Percentiles rank a stretch among this genome's conserved stretches.
Evolutionary conservation across 2,113 vertebrate genomes (phyloP).

Genomic region (Pterocles burchelli): DNA sequence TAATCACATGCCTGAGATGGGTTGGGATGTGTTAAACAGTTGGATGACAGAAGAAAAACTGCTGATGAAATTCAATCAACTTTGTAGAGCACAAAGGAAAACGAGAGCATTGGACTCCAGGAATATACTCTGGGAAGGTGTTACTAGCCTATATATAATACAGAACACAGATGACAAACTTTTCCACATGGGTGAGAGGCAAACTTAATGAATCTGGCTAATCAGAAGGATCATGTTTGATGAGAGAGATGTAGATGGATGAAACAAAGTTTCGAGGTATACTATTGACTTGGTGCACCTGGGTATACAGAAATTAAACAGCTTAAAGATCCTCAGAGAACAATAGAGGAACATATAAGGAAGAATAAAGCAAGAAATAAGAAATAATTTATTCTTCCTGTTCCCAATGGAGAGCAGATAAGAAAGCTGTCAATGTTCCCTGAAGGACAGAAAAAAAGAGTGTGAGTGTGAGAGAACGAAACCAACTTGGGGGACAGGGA

Average conservation of each 20-base stretch:
- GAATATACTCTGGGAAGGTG: not conserved
- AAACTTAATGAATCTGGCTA: constrained; percentile 1
- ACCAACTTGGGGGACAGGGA: not conserved
- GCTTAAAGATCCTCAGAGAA: not conserved
- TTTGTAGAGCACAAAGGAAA: constrained; percentile 7
- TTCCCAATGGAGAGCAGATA: not conserved
- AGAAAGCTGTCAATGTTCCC: not conserved
- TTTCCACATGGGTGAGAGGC: not conserved
- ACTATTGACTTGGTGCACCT: not conserved
- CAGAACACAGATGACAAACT: not conserved
- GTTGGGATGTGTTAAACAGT: not conserved
- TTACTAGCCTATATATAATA: not conserved
- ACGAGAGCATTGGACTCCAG: not conserved
- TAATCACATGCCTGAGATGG: not conserved
- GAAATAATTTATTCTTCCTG: not conserved
- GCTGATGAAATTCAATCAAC: not conserved
- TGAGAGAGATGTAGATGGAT: not conserved
- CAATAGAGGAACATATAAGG: not conserved
- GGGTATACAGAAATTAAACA: not conserved
- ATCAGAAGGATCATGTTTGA: not conserved
- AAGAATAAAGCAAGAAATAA: constrained; percentile 3
- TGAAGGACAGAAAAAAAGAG: not conserved
- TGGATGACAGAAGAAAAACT: not conserved
- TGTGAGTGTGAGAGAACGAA: not conserved
- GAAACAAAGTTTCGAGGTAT: not conserved